These are phyloP conservation scores for Sphecodes monilicornis DNA, from an alignment of 2,888 invertebrate species.

Conservation along the genomic window DNA sequence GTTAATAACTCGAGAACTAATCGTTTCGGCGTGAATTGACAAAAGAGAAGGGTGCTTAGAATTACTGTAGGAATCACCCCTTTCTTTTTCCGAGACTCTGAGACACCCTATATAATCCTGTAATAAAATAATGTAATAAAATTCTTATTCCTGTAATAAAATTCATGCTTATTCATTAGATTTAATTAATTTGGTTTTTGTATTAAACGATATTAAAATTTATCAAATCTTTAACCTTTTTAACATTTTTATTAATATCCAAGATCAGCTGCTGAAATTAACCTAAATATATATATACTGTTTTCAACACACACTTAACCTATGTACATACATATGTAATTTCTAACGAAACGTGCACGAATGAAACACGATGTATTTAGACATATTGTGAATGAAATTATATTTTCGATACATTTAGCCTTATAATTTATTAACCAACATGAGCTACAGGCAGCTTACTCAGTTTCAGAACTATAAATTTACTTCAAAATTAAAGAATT, in stretches of 20 bases:
- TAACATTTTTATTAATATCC: not conserved
- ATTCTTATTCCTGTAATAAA: too few relatives aligned
- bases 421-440: slow-evolving; percentile 9
- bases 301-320: not conserved
- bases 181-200: not conserved
- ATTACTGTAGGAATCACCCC: too few relatives aligned
- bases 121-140: too few relatives aligned
- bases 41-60: too few relatives aligned
- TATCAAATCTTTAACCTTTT: not conserved
- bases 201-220: not conserved
- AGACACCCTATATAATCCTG: too few relatives aligned
- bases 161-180: not conserved
- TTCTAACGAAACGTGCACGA: not conserved
- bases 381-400: slow-evolving; percentile 1
- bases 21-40: too few relatives aligned
- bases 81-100: too few relatives aligned
- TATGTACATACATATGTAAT: not conserved
- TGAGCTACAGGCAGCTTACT: slow-evolving; percentile 17
- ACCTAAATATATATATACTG: not conserved
- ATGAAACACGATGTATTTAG: slow-evolving; percentile 1
- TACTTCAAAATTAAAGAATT: slow-evolving; percentile 25
- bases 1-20: too few relatives aligned
- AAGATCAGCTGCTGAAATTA: not conserved
- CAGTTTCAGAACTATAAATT: slow-evolving; percentile 35
- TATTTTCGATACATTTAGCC: not conserved